Percentiles rank a stretch among this genome's conserved stretches.
Conservation (phyloP, 1,140 invertebrate genomes). For the Pseudomyrmex flavicornis region DNA sequence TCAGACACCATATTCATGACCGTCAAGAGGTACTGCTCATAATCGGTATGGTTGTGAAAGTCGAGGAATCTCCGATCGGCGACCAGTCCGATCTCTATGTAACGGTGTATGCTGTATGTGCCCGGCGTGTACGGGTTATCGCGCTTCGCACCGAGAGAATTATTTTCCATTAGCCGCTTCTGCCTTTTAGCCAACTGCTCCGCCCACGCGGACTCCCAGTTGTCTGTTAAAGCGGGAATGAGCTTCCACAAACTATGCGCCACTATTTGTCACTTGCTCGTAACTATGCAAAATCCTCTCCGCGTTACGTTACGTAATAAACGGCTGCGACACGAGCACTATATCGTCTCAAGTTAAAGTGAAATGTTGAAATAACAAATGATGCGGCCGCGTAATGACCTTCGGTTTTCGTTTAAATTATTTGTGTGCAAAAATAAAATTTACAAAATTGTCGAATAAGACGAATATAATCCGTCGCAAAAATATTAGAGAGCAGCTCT, state of each 20-base stretch:
- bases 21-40: slow-evolving; percentile 89
- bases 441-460: too few species aligned
- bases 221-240: slow-evolving; percentile 65
- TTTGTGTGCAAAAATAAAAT: background rate
- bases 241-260: slow-evolving; percentile 50
- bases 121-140: background rate
- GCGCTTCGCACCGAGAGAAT: slow-evolving; percentile 35
- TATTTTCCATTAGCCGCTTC: slow-evolving; percentile 64
- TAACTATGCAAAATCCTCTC: slow-evolving; percentile 50
- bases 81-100: slow-evolving; percentile 88
- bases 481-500: too few species aligned
- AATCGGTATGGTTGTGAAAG: slow-evolving; percentile 87
- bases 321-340: slow-evolving; percentile 21
- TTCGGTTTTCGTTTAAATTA: slow-evolving; percentile 4
- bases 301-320: slow-evolving; percentile 53
- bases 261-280: slow-evolving; percentile 49
- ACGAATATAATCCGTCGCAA: too few species aligned
- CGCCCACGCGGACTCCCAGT: slow-evolving; percentile 84
- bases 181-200: slow-evolving; percentile 79
- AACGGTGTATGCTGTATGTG: slow-evolving; percentile 83
- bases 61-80: slow-evolving; percentile 89
- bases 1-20: slow-evolving; percentile 91
- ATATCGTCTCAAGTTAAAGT: slow-evolving; percentile 28
- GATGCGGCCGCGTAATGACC: background rate
- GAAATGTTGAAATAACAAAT: slow-evolving; percentile 46